Evolutionary conservation across 2,888 invertebrate species (phyloP).

Genomic region (Tetranychus truncatus): DNA sequence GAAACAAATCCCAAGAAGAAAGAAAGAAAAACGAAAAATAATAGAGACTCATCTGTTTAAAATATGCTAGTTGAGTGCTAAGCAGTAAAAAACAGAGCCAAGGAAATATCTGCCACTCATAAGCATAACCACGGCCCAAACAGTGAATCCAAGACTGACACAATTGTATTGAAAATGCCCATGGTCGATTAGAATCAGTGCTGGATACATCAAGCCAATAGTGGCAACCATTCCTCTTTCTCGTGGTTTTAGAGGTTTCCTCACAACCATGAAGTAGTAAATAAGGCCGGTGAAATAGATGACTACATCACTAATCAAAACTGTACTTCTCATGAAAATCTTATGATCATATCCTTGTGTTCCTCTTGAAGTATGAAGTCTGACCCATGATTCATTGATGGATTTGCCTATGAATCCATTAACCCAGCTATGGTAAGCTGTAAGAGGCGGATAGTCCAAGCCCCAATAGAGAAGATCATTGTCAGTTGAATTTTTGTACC

Average conservation of each 20-base stretch:
- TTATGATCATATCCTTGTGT: conserved; percentile 64
- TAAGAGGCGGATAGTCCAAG: conserved; percentile 90
- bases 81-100: conserved; percentile 56
- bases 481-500: conserved; percentile 51
- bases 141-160: conserved; percentile 11
- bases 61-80: conserved; percentile 87
- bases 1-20: conserved; percentile 49
- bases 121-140: conserved; percentile 46
- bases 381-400: conserved; percentile 58
- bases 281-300: conserved; percentile 54
- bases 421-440: conserved; percentile 63
- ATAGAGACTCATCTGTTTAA: conserved; percentile 98
- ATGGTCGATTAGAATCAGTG: conserved; percentile 79
- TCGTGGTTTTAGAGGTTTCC: conserved; percentile 19
- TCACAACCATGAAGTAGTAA: conserved; percentile 24
- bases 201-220: conserved; percentile 55
- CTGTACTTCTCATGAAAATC: conserved; percentile 63
- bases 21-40: conserved; percentile 90
- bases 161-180: conserved; percentile 68
- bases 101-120: conserved; percentile 35
- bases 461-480: conserved; percentile 97
- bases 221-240: conserved; percentile 31
- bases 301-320: conserved; percentile 55
- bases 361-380: conserved; percentile 61
- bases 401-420: neutral